Conservation (phyloP, 2,888 invertebrate species). For the Agriopis aurantiaria region DNA sequence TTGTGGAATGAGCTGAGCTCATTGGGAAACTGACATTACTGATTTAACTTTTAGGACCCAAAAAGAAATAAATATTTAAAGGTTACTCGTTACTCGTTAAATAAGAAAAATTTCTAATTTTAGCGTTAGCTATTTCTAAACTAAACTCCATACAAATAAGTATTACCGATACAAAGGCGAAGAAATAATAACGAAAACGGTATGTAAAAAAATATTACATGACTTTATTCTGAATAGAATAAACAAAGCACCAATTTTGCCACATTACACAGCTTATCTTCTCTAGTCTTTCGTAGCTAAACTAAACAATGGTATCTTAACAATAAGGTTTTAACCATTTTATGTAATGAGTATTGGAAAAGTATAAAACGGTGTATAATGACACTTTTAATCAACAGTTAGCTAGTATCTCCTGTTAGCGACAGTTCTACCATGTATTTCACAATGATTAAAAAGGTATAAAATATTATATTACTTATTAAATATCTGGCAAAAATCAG, state of each 20-base stretch:
- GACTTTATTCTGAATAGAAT: constrained; percentile 6
- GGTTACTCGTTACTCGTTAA: neutral
- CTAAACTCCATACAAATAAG: constrained; percentile 2
- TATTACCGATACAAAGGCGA: constrained; percentile 4
- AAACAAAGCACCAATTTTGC: constrained; percentile 6
- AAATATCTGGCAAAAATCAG: neutral
- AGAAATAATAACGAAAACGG: neutral
- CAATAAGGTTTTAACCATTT: constrained; percentile 70
- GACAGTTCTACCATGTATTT: constrained; percentile 69
- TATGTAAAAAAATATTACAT: constrained; percentile 7
- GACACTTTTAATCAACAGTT: constrained; percentile 73
- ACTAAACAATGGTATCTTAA: constrained; percentile 55
- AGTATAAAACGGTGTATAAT: constrained; percentile 80
- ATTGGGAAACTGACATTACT: too few relatives aligned
- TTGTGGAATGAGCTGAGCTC: too few relatives aligned
- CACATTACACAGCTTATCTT: constrained; percentile 51
- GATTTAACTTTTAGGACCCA: too few relatives aligned
- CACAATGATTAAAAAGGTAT: constrained; percentile 75
- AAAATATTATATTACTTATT: constrained; percentile 33
- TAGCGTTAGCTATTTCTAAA: neutral
- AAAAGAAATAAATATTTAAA: neutral
- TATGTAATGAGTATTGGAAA: constrained; percentile 79
- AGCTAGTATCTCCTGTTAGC: constrained; percentile 69
- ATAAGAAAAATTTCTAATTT: constrained; percentile 4
- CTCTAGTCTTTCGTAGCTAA: constrained; percentile 56